phyloP scores from a whole-genome alignment of 1,140 invertebrate genomes.

The Apolygus lucorum region DNA sequence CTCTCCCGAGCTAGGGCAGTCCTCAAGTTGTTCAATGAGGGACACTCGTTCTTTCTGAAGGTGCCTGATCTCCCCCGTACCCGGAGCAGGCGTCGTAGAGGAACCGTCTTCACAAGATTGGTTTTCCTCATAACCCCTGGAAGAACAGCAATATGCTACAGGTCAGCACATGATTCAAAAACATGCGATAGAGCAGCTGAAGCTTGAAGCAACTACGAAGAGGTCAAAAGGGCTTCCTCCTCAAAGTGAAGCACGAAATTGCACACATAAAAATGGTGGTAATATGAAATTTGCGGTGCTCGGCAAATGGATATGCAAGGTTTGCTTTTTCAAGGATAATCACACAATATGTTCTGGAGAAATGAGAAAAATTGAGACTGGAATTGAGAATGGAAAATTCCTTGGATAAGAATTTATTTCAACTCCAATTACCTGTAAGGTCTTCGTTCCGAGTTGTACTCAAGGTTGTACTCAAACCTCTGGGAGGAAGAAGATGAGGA shows the following conservation, averaged over 20 bases:
- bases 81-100: constrained; percentile 22
- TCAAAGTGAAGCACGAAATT: no score
- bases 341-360: no score
- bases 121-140: constrained; percentile 34
- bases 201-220: no score
- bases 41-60: constrained; percentile 61
- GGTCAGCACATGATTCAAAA: not conserved
- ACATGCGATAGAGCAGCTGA: not conserved
- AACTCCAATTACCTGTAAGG: constrained; percentile 5
- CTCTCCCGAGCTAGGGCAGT: constrained; percentile 57
- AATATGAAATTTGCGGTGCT: no score
- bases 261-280: no score
- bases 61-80: constrained; percentile 52
- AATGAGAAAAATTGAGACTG: no score
- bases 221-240: no score
- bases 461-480: constrained; percentile 29
- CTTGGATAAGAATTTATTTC: not conserved
- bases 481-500: constrained; percentile 25
- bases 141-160: constrained; percentile 17
- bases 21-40: constrained; percentile 59
- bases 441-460: constrained; percentile 27
- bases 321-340: no score
- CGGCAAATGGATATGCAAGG: no score
- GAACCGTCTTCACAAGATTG: constrained; percentile 21
- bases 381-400: no score